Percentiles rank a stretch among this genome's conserved stretches.
phyloP scores from a whole-genome alignment of 2,888 invertebrate species.

The Cosmopolites sordidus region DNA sequence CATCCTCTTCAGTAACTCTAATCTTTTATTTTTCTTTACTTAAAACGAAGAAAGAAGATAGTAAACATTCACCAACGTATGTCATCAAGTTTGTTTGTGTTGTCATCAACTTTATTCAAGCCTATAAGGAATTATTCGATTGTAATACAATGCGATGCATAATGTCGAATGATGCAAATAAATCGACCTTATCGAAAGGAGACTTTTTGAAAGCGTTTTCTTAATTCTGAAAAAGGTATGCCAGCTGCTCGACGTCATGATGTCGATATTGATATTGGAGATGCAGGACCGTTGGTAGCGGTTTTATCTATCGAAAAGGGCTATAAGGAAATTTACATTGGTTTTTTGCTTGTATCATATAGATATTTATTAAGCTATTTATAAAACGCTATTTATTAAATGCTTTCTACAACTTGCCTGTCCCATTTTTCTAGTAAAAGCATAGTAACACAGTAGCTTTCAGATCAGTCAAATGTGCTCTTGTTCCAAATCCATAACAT shows the following conservation, averaged over 20 bases:
- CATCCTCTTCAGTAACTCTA: too few relatives aligned
- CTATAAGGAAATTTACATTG: too few relatives aligned
- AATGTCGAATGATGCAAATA: slow-evolving; percentile 28
- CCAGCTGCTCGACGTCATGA: slow-evolving; percentile 25
- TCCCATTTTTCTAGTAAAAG: too few relatives aligned
- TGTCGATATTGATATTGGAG: slow-evolving; percentile 17
- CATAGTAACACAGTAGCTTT: too few relatives aligned
- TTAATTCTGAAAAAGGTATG: slow-evolving; percentile 25
- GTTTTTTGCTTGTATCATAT: too few relatives aligned
- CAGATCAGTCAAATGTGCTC: too few relatives aligned
- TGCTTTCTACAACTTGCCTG: too few relatives aligned
- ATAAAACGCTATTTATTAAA: too few relatives aligned
- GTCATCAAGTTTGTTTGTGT: slow-evolving; percentile 6
- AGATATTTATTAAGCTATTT: too few relatives aligned
- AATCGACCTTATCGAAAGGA: slow-evolving; percentile 23
- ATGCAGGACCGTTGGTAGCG: slow-evolving; percentile 2
- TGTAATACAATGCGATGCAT: slow-evolving; percentile 27
- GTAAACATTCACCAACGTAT: not conserved
- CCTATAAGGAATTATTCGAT: slow-evolving; percentile 25
- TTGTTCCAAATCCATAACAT: too few relatives aligned
- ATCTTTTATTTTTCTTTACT: not conserved
- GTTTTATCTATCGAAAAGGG: not conserved
- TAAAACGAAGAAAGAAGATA: not conserved
- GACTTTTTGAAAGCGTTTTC: slow-evolving; percentile 21
- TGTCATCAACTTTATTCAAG: slow-evolving; percentile 13